Evolutionary conservation across 2,888 invertebrate species (phyloP), one percentile per base, ranked within the genome.

Genomic region (Drosophila melanosoma): DNA sequence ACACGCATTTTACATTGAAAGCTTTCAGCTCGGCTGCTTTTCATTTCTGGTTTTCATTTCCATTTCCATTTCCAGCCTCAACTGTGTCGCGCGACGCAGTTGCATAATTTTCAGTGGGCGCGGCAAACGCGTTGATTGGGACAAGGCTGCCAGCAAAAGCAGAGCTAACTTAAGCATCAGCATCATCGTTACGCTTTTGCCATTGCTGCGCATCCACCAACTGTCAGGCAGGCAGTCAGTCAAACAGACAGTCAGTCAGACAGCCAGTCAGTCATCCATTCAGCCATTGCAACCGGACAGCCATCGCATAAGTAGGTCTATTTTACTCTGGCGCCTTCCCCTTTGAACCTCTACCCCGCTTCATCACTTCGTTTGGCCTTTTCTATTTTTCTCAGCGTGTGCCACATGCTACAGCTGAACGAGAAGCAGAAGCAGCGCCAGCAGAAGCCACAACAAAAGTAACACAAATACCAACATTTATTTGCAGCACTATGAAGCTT

Each of bases 41-140:
- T 90, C 83, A 82, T 89, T 89, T 84, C 86, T 83, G 82, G 80
- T 83, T 89, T 87, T 69, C 83, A 80, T 82, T 85, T 80, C 66
- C 72, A 83, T 82, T 82, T 80, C 69, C 75, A 89, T 83, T 86
- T 89, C 62, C 71, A 87, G 54, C 54, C 54, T 54, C 54, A 54
- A 54, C 36, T 56, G 56, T 85, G 75, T 69, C 63, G 67, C 60
- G 78, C 63, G 69, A 74, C 68, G 58, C 69, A 76, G 78, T 89
- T 89, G 90, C 85, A 85, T 85, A 80, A 89, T 81, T 81, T 81
- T 40, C 20, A 69, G 81, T 78, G 70, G 85, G 83, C 74, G 70
- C 88, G 67, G 51, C 88, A 86, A 86, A 70, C 79, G 72, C 78
- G 74, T 59, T 74, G 87, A 87, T 84, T 82, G 82, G 79, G 73